phyloP scores from a whole-genome alignment of 2,113 vertebrate species.

The Zosterops pallidus region DNA sequence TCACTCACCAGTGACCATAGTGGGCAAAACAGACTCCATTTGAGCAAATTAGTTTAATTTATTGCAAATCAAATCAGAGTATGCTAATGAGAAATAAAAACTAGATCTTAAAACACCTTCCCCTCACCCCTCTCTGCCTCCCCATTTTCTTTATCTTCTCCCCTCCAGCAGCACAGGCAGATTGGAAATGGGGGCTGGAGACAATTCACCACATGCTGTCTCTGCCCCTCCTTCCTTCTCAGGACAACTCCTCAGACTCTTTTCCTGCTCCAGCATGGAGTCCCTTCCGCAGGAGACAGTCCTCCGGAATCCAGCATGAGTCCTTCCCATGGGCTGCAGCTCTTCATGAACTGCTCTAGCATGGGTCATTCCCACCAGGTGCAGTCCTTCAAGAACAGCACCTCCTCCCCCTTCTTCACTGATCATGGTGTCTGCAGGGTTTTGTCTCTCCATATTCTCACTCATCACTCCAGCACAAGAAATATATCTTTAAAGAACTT shows the following conservation, averaged over 20 bases:
- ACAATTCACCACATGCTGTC: not conserved
- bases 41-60: not conserved
- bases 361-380: rapidly evolving
- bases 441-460: not conserved
- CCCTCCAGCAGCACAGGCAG: rapidly evolving
- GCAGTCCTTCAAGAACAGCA: not conserved
- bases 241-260: not conserved
- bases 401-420: not conserved
- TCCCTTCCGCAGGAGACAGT: no score
- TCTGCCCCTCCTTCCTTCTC: not conserved
- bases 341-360: not conserved
- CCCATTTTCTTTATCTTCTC: not conserved
- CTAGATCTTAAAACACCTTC: not conserved
- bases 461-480: not conserved
- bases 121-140: not conserved
- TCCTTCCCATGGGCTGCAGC: not conserved
- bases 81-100: not conserved
- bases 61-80: not conserved
- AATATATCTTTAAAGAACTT: not conserved
- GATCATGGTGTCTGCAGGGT: not conserved
- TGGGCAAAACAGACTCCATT: not conserved
- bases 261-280: not conserved
- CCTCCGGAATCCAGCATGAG: not conserved
- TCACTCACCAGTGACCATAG: not conserved
- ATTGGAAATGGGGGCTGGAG: not conserved